phyloP scores from a whole-genome alignment of 1,140 invertebrate species.

The Globodera rostochiensis region DNA sequence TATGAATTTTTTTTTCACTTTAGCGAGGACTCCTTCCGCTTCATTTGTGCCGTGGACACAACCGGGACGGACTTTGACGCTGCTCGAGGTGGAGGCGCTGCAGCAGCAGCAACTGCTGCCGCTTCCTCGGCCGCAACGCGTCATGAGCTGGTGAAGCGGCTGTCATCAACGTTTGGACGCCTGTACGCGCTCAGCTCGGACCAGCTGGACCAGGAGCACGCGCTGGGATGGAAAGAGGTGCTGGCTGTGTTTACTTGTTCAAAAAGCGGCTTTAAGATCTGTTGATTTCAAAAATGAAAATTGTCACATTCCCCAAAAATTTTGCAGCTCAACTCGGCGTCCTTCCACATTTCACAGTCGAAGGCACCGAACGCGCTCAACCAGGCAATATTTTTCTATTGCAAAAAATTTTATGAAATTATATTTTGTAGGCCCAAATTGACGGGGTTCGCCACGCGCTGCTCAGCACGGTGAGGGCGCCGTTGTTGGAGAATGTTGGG shows the following conservation, averaged over 20 bases:
- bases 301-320: neutral
- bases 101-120: slow-evolving; percentile 1
- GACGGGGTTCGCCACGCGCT: slow-evolving; percentile 53
- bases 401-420: too few relatives aligned
- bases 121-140: slow-evolving; percentile 11
- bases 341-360: slow-evolving; percentile 53
- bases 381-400: slow-evolving; percentile 1
- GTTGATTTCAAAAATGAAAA: too few relatives aligned
- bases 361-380: slow-evolving; percentile 59
- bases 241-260: neutral
- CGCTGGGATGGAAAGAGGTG: slow-evolving; percentile 52
- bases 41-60: slow-evolving; percentile 47
- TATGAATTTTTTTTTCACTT: slow-evolving; percentile 14
- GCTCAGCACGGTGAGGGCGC: slow-evolving; percentile 48
- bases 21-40: slow-evolving; percentile 59
- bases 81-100: neutral
- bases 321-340: slow-evolving; percentile 51
- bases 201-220: slow-evolving; percentile 52
- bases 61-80: neutral
- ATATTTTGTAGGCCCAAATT: slow-evolving; percentile 33
- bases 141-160: slow-evolving; percentile 27
- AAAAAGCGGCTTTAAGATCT: neutral
- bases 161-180: slow-evolving; percentile 25
- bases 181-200: slow-evolving; percentile 34
- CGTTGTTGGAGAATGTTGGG: slow-evolving; percentile 40